Percentiles rank a stretch among this genome's conserved stretches.
Evolutionary conservation across 2,113 vertebrate genomes (phyloP).

Genomic region (Notarius lentiginosus): DNA sequence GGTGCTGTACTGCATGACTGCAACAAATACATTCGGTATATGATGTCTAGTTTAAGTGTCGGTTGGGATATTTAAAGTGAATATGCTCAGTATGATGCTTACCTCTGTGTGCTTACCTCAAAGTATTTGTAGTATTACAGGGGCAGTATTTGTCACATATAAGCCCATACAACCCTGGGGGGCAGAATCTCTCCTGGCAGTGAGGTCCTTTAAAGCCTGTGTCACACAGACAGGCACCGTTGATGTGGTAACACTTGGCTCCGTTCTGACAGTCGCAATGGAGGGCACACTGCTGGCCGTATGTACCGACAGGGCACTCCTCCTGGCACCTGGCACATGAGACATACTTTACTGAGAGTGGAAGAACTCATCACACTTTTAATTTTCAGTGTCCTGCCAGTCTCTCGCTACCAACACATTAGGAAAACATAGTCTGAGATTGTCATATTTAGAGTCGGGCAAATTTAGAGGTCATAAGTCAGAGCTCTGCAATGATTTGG

Average conservation of each 20-base stretch:
- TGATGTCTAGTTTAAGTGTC: neutral
- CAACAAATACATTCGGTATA: slow-evolving; percentile 28
- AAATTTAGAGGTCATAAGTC: slow-evolving; percentile 36
- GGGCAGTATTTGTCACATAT: slow-evolving; percentile 91
- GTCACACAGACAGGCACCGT: slow-evolving; percentile 88
- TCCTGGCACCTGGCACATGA: slow-evolving; percentile 85
- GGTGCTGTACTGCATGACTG: slow-evolving; percentile 26
- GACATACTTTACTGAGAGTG: neutral
- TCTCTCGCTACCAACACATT: neutral
- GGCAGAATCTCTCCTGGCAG: slow-evolving; percentile 94
- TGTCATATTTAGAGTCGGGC: slow-evolving; percentile 8
- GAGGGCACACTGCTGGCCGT: slow-evolving; percentile 86
- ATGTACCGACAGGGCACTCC: slow-evolving; percentile 91
- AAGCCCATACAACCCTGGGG: slow-evolving; percentile 85
- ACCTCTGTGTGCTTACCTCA: slow-evolving; percentile 76
- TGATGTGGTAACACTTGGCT: slow-evolving; percentile 91
- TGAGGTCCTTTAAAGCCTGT: slow-evolving; percentile 89
- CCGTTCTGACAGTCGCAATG: slow-evolving; percentile 91
- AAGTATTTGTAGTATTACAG: slow-evolving; percentile 84
- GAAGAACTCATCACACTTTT: neutral
- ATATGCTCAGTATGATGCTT: neutral
- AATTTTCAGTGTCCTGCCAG: slow-evolving; percentile 7
- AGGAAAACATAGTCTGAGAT: slow-evolving; percentile 15
- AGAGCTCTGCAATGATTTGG: slow-evolving; percentile 20
- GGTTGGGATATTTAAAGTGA: neutral